Percentiles rank a stretch among this genome's conserved stretches.
These are phyloP conservation scores for Athalia rosae DNA, from an alignment of 2,888 invertebrate species.

Conservation along the genomic window DNA sequence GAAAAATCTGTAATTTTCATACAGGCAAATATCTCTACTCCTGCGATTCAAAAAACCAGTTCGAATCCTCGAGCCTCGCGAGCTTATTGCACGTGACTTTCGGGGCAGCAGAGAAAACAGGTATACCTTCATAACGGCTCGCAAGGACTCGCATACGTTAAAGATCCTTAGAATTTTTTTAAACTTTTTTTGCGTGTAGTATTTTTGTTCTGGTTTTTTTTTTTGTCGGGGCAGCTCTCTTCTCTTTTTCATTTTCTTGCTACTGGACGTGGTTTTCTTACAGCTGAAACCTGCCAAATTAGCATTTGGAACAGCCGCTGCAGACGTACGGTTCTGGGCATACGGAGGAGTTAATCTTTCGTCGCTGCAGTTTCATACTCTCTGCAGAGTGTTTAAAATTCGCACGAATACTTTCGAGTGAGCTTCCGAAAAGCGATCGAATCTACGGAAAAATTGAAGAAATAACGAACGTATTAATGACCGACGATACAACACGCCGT, in stretches of 20 bases:
- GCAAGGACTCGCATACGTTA: conserved; percentile 28
- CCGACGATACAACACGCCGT: background rate
- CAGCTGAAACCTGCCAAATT: background rate
- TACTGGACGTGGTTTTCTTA: background rate
- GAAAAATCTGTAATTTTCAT: background rate
- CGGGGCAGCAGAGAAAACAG: conserved; percentile 23
- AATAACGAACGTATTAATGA: background rate
- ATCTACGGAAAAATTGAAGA: background rate
- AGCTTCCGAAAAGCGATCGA: background rate
- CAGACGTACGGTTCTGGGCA: background rate
- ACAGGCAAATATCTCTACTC: background rate
- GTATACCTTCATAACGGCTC: conserved; percentile 24
- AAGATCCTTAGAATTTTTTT: conserved; percentile 24
- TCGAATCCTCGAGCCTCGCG: background rate
- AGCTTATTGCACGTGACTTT: conserved; percentile 4
- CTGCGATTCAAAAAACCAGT: conserved; percentile 23
- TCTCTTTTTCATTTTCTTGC: background rate
- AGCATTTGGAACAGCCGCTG: conserved; percentile 14
- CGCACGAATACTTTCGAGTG: too few relatives aligned
- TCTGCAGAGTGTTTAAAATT: background rate
- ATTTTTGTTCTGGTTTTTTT: background rate
- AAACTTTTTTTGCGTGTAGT: background rate
- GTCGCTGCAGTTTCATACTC: background rate
- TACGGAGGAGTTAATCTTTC: background rate
- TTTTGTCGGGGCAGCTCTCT: background rate